These are phyloP conservation scores for Zelleria hepariella DNA, from an alignment of 2,888 invertebrate genomes.

Conservation along the genomic window DNA sequence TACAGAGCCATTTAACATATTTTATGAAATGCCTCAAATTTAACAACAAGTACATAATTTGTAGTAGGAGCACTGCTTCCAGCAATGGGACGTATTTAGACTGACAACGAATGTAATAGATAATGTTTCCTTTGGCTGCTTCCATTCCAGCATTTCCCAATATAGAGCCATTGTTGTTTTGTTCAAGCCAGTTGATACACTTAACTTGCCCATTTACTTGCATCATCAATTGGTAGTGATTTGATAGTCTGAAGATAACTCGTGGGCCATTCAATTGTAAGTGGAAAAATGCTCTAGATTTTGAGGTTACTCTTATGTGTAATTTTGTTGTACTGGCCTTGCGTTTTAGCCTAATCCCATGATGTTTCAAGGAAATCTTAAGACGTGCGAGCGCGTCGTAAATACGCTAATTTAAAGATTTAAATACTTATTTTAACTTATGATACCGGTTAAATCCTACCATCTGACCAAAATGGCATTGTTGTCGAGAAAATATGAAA, in stretches of 20 bases:
- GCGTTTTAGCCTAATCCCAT: background rate
- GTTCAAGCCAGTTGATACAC: slow-evolving; percentile 5
- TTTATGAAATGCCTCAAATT: no score
- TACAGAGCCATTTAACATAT: no score
- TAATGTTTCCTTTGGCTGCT: background rate
- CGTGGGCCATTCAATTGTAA: background rate
- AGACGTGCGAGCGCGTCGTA: no score
- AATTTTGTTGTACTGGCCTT: background rate
- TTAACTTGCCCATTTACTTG: background rate
- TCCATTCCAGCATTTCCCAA: background rate
- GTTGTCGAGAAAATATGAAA: no score
- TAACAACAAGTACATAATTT: no score
- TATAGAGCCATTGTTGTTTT: slow-evolving; percentile 1
- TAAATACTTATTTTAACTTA: no score
- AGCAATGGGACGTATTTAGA: background rate
- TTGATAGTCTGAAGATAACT: background rate
- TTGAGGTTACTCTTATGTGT: no score
- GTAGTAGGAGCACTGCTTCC: no score
- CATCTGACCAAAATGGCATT: no score
- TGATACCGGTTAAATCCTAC: no score
- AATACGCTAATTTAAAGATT: no score
- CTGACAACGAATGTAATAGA: background rate
- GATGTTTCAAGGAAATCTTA: no score
- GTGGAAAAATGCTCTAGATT: background rate
- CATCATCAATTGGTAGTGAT: background rate